Percentiles rank a stretch among this genome's conserved stretches.
Conservation (phyloP, 92 coral and sea anemone species). For the Porites lobata region DNA sequence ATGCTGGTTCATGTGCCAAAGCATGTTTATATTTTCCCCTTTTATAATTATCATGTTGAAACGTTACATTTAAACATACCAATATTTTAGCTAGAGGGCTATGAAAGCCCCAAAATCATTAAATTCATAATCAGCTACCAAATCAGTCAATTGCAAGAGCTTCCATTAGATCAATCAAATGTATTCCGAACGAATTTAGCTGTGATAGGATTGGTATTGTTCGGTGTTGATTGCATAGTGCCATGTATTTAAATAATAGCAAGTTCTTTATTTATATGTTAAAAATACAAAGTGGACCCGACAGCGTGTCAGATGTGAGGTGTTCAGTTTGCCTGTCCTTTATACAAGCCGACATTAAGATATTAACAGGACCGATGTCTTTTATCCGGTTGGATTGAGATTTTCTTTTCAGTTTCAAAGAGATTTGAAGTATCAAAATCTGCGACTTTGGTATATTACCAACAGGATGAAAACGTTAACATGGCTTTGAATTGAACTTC, state of each 20-base stretch:
- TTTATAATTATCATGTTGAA: no score
- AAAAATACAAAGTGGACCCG: constrained; percentile 30
- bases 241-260: constrained; percentile 31
- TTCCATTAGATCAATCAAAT: constrained; percentile 22
- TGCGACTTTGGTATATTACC: not conserved
- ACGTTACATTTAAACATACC: not conserved
- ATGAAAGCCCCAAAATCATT: constrained; percentile 9
- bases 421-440: not conserved
- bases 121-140: constrained; percentile 1
- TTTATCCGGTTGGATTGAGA: not conserved
- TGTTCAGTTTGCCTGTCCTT: constrained; percentile 11
- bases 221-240: constrained; percentile 8
- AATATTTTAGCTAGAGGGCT: not conserved
- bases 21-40: not conserved
- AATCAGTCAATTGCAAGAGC: constrained; percentile 19
- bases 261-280: constrained; percentile 4
- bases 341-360: constrained; percentile 9
- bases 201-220: constrained; percentile 16
- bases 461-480: not conserved
- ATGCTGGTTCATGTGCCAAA: not conserved
- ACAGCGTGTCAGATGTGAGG: constrained; percentile 7
- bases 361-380: not conserved
- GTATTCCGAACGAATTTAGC: constrained; percentile 20
- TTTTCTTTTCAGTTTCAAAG: not conserved
- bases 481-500: constrained; percentile 9